Percentiles rank a stretch among this genome's conserved stretches.
phyloP scores from a whole-genome alignment of 2,113 vertebrate genomes.

The Sinocyclocheilus maitianheensis region DNA sequence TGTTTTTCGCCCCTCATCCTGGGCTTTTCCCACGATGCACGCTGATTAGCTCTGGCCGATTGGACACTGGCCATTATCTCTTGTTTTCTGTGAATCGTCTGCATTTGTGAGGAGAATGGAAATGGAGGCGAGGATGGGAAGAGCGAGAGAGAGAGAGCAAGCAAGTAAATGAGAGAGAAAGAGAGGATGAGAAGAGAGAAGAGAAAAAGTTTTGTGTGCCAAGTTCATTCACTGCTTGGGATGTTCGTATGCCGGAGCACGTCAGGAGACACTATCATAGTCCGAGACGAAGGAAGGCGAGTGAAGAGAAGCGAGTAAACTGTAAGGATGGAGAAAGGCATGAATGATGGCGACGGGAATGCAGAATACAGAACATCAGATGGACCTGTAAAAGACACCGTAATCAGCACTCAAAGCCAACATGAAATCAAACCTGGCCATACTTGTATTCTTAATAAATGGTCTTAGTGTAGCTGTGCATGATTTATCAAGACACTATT shows the following conservation, averaged over 20 bases:
- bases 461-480: too few species aligned
- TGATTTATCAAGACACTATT: too few species aligned
- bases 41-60: slow-evolving; percentile 87
- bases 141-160: not conserved
- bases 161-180: slow-evolving; percentile 63
- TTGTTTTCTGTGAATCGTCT: slow-evolving; percentile 79
- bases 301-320: not conserved
- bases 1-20: slow-evolving; percentile 86
- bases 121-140: slow-evolving; percentile 55
- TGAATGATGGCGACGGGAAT: not conserved
- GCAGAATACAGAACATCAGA: too few species aligned
- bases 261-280: slow-evolving; percentile 47
- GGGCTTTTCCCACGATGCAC: slow-evolving; percentile 96
- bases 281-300: not conserved
- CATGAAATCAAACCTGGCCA: too few species aligned
- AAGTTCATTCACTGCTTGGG: slow-evolving; percentile 69
- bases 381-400: not conserved
- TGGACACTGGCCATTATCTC: slow-evolving; percentile 92
- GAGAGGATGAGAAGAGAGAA: slow-evolving; percentile 66
- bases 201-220: slow-evolving; percentile 65
- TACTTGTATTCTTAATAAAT: too few species aligned
- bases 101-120: slow-evolving; percentile 73
- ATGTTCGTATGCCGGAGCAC: slow-evolving; percentile 66
- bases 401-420: too few species aligned
- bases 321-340: not conserved